Conservation (phyloP, 2,888 invertebrate species). For the Ditula angustiorana region DNA sequence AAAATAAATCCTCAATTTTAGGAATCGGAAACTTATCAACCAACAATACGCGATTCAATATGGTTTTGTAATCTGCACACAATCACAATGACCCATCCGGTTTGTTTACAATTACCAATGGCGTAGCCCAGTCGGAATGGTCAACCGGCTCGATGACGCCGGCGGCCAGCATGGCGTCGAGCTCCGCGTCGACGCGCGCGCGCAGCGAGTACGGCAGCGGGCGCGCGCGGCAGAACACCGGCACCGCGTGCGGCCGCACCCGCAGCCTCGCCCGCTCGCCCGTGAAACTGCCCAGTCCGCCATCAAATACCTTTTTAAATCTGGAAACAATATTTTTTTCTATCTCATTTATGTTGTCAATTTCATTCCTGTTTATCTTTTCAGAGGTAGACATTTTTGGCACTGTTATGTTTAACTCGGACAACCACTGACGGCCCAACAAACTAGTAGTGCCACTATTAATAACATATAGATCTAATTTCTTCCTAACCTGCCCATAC, state of each 20-base stretch:
- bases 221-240: slow-evolving; percentile 16
- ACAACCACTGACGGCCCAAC: slow-evolving; percentile 9
- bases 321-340: slow-evolving; percentile 9
- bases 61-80: slow-evolving; percentile 24
- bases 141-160: slow-evolving; percentile 15
- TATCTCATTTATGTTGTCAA: background rate
- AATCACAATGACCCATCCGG: slow-evolving; percentile 17
- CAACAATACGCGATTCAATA: slow-evolving; percentile 2
- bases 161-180: slow-evolving; percentile 12
- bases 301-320: slow-evolving; percentile 8
- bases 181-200: slow-evolving; percentile 12
- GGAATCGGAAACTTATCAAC: slow-evolving; percentile 20
- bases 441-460: background rate
- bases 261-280: slow-evolving; percentile 14
- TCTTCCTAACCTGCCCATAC: background rate
- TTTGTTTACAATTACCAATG: slow-evolving; percentile 40
- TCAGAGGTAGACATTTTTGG: background rate
- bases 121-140: slow-evolving; percentile 27
- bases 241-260: slow-evolving; percentile 14
- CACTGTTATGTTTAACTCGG: background rate
- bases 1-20: slow-evolving; percentile 18
- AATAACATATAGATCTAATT: background rate
- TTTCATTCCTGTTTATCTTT: background rate
- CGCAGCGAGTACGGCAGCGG: slow-evolving; percentile 14
- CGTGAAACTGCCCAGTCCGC: slow-evolving; percentile 17